Evolutionary conservation across 1,140 invertebrate species (phyloP), one percentile per base, ranked within the genome.

Genomic region (Tetramorium alpestre): DNA sequence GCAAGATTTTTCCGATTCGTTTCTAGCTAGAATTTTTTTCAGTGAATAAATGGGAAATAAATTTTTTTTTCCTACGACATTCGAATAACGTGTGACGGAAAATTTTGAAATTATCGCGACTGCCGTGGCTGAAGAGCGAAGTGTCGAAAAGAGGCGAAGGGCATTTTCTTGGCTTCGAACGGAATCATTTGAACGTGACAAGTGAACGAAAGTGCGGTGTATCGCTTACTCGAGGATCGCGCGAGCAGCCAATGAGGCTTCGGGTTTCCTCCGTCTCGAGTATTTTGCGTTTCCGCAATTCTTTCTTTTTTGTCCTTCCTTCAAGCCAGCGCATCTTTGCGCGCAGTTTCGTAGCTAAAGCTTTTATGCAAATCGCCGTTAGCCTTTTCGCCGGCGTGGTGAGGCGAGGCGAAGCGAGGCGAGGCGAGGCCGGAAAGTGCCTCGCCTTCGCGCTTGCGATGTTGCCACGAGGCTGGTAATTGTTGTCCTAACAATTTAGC

Each of bases 121-220:
- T 58, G 25, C 22, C 18, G 28, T 11, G 13, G 16, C 1, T 49
- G 47, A 64, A 73, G 88, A 85, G 11, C n/a, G 3, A 78, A 85
- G 54, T 22, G 38, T n/a, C 28, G 65, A 67, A 89, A 88, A 54
- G 54, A 33, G 49, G 22, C 38, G 16, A 54, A n/a, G 13, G 33
- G 22, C n/a, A 73, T 85, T 28, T 47, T 56, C 81, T 89, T 47
- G 88, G 25, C 54, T 76, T 49, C 22, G 47, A 41, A n/a, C 44
- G 51, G 67, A 62, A 49, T 47, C 56, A 44, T 86, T 89, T 41
- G 73, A 78, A 89, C 82, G 67, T 89, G 87, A 86, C 54, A 44
- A 33, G 87, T n/a, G 77, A 86, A 60, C 49, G 54, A 75, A 89
- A 86, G 38, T 16, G 47, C 25, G 51, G 22, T 13, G 22, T 72